These are phyloP conservation scores for Drosophila simulans DNA, from an alignment of 1,140 invertebrate genomes.

Conservation along the genomic window DNA sequence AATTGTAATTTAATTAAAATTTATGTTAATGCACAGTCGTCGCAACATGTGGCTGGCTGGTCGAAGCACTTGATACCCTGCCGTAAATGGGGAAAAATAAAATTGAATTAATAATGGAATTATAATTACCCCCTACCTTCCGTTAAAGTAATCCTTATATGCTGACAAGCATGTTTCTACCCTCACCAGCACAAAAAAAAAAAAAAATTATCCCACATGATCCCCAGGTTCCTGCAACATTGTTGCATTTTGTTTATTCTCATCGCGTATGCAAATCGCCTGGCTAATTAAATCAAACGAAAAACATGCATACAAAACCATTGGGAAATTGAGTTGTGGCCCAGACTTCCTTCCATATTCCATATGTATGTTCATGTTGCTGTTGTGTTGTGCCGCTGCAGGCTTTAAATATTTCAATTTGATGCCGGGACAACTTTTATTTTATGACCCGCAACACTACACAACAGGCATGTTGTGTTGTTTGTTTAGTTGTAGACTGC, in stretches of 20 bases:
- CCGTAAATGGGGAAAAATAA: background rate
- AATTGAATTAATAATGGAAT: too few relatives aligned
- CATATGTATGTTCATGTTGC: slow-evolving; percentile 3
- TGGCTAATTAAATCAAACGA: slow-evolving; percentile 36
- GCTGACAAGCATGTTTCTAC: too few relatives aligned
- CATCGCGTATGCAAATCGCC: slow-evolving; percentile 36
- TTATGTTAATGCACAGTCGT: slow-evolving; percentile 33
- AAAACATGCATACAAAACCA: slow-evolving; percentile 31
- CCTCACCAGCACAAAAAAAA: background rate
- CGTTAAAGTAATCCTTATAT: background rate
- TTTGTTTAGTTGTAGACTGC: slow-evolving; percentile 8
- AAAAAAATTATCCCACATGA: background rate
- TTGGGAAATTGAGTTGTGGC: slow-evolving; percentile 22
- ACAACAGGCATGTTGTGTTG: slow-evolving; percentile 29
- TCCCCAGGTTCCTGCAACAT: slow-evolving; percentile 17
- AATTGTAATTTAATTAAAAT: slow-evolving; percentile 54
- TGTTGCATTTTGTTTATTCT: slow-evolving; percentile 31
- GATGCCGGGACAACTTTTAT: slow-evolving; percentile 21
- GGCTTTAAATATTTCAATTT: slow-evolving; percentile 32
- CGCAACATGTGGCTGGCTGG: background rate
- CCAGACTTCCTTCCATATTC: slow-evolving; percentile 31
- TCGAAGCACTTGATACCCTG: background rate
- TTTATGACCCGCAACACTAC: slow-evolving; percentile 26
- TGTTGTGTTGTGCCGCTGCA: background rate
- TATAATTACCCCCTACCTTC: too few relatives aligned